Evolutionary conservation across 2,797 vertebrate species (phyloP).

Genomic region (Periparus ater): DNA sequence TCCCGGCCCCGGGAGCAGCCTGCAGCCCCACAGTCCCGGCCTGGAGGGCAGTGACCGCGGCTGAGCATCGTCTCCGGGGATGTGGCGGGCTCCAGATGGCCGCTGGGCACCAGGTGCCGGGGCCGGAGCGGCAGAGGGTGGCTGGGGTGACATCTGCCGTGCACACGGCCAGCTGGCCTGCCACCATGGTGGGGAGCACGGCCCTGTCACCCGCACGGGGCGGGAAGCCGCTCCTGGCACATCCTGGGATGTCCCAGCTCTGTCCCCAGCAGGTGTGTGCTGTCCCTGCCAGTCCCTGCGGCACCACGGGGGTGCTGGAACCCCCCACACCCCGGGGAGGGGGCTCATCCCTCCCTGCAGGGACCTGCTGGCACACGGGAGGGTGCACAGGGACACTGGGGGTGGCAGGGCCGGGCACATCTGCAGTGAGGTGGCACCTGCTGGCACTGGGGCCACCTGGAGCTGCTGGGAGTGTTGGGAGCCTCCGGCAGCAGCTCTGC

Average conservation of each 20-base stretch:
- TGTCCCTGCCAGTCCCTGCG: neutral
- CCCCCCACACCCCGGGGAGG: fast-evolving
- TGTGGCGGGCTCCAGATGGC: constrained; percentile 7
- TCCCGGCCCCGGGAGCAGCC: too few species aligned
- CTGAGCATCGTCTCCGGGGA: neutral
- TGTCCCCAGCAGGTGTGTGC: fast-evolving
- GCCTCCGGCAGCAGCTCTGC: neutral
- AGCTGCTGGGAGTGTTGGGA: neutral
- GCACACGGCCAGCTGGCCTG: neutral
- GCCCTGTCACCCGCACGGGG: fast-evolving
- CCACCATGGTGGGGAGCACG: fast-evolving
- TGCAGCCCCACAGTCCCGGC: fast-evolving
- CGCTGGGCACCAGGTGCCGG: neutral
- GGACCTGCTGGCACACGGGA: too few species aligned
- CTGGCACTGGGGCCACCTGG: neutral
- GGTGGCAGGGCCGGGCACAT: neutral
- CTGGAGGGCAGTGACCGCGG: fast-evolving
- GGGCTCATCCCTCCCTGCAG: neutral
- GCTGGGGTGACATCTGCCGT: constrained; percentile 24
- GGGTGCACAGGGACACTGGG: too few species aligned
- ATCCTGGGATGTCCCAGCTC: fast-evolving
- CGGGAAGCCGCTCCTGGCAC: neutral
- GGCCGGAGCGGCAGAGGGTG: neutral
- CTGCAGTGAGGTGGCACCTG: fast-evolving
- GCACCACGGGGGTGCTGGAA: fast-evolving